Evolutionary conservation across 92 coral and sea anemone species (phyloP).

Genomic region (Epizoanthus rinbou): DNA sequence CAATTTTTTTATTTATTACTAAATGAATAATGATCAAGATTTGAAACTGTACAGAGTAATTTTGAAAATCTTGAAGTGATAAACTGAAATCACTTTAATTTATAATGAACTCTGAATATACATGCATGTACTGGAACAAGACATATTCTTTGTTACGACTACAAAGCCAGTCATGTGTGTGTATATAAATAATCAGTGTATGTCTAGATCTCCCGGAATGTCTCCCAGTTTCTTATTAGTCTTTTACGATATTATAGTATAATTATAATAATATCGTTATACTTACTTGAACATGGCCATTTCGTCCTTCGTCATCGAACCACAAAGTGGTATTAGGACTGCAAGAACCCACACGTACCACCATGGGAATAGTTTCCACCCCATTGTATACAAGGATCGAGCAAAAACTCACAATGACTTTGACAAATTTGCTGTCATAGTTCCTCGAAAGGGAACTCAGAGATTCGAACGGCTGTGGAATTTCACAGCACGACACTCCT

Average conservation of each 20-base stretch:
- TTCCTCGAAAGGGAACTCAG: neutral
- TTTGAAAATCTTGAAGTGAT: too few relatives aligned
- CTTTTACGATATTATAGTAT: too few relatives aligned
- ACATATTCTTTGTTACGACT: too few relatives aligned
- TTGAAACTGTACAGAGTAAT: too few relatives aligned
- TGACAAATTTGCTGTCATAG: neutral
- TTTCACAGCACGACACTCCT: neutral
- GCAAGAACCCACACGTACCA: constrained; percentile 44
- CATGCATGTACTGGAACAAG: too few relatives aligned
- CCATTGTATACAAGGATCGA: constrained; percentile 24
- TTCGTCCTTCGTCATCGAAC: constrained; percentile 75
- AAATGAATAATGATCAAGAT: too few relatives aligned
- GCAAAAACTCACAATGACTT: neutral
- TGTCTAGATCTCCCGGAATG: neutral
- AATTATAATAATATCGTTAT: too few relatives aligned
- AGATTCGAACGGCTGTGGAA: constrained; percentile 12
- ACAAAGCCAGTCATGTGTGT: neutral
- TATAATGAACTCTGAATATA: too few relatives aligned
- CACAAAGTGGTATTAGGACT: constrained; percentile 49
- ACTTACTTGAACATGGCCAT: constrained; percentile 67
- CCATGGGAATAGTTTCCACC: constrained; percentile 34
- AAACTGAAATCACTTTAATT: too few relatives aligned
- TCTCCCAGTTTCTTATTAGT: neutral
- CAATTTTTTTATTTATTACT: too few relatives aligned
- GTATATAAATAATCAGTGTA: too few relatives aligned